These are phyloP conservation scores for Xestia sexstrigata DNA, from an alignment of 2,888 invertebrate genomes.

Conservation along the genomic window DNA sequence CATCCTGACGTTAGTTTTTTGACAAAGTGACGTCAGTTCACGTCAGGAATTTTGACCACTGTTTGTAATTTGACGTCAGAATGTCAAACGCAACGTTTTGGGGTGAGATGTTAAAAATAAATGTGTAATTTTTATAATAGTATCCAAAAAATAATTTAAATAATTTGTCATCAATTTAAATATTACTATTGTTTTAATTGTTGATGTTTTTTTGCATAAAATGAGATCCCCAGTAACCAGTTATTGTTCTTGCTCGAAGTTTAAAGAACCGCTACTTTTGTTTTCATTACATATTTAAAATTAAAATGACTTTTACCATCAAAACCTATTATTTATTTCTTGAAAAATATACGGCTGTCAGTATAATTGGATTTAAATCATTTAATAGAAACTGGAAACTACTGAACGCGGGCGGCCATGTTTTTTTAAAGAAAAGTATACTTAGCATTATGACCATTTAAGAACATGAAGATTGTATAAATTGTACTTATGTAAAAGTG, in stretches of 20 bases:
- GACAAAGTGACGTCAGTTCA: conserved; percentile 15
- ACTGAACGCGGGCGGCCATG: neutral
- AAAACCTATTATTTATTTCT: conserved; percentile 29
- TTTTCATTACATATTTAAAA: conserved; percentile 32
- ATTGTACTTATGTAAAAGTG: conserved; percentile 17
- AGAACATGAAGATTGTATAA: conserved; percentile 28
- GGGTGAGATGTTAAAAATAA: conserved; percentile 12
- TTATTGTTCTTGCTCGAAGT: neutral
- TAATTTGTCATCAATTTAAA: conserved; percentile 12
- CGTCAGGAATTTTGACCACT: conserved; percentile 7
- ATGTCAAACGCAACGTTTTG: conserved; percentile 16
- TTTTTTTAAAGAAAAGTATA: conserved; percentile 8
- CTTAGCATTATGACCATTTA: conserved; percentile 21
- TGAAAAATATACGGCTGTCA: conserved; percentile 27
- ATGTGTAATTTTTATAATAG: conserved; percentile 22
- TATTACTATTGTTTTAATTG: neutral
- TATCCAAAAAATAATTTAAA: conserved; percentile 28
- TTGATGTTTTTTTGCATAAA: neutral
- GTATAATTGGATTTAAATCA: conserved; percentile 43
- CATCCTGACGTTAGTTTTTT: conserved; percentile 21
- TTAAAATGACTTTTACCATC: conserved; percentile 12
- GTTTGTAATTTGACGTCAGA: conserved; percentile 15
- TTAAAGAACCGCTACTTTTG: conserved; percentile 3
- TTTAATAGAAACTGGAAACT: conserved; percentile 24
- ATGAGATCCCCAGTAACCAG: neutral